Conservation (phyloP, 1,140 invertebrate species). For the Bombus vancouverensis region DNA sequence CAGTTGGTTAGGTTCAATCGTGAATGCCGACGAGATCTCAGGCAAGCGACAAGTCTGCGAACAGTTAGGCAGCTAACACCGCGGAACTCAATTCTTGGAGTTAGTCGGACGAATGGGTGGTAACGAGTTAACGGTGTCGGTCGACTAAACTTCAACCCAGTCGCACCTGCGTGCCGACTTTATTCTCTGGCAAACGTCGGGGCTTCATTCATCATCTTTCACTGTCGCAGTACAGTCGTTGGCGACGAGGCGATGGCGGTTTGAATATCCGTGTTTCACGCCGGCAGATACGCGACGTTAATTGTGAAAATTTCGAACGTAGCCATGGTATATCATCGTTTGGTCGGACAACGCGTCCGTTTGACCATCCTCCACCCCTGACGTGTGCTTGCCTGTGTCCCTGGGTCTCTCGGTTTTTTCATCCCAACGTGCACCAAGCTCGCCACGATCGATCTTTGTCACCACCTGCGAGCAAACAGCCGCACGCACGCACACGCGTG, state of each 20-base stretch:
- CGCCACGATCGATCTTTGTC: constrained; percentile 59
- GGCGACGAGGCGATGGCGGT: not conserved
- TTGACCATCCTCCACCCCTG: constrained; percentile 1
- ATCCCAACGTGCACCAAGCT: constrained; percentile 22
- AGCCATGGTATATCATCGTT: constrained; percentile 56
- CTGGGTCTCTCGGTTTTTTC: constrained; percentile 4
- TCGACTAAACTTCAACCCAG: not conserved
- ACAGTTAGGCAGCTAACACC: not conserved
- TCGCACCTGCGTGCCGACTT: constrained; percentile 15
- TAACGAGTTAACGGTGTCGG: constrained; percentile 33
- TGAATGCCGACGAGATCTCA: not conserved
- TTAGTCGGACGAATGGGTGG: constrained; percentile 15
- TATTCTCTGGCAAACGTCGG: not conserved
- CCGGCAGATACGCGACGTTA: constrained; percentile 46
- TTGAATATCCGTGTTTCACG: constrained; percentile 34
- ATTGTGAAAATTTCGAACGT: constrained; percentile 56
- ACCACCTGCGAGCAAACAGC: constrained; percentile 53
- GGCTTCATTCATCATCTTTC: not conserved
- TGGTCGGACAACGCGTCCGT: constrained; percentile 41
- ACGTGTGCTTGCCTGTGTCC: not conserved
- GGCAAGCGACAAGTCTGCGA: not conserved
- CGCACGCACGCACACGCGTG: constrained; percentile 19
- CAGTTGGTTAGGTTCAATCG: not conserved
- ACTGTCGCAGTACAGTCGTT: no score
- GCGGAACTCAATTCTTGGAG: constrained; percentile 26